These are phyloP conservation scores for Dinothrombium tinctorium DNA, from an alignment of 1,140 invertebrate genomes.

Conservation along the genomic window DNA sequence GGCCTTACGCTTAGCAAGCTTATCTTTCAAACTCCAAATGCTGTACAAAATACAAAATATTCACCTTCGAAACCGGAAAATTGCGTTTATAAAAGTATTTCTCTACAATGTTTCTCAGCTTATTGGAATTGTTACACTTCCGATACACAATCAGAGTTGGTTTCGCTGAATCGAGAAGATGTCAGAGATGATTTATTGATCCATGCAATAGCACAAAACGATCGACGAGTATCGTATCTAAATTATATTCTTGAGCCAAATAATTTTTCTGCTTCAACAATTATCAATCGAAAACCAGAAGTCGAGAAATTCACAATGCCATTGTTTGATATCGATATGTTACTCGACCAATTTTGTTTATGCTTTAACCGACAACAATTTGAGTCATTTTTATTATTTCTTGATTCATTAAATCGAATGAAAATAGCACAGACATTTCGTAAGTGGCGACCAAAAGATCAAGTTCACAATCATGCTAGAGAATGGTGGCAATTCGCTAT, in stretches of 20 bases:
- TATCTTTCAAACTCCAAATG: background rate
- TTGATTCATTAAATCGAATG: slow-evolving; percentile 66
- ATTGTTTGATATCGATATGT: slow-evolving; percentile 58
- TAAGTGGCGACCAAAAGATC: slow-evolving; percentile 56
- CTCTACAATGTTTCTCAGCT: slow-evolving; percentile 55
- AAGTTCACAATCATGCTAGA: slow-evolving; percentile 43
- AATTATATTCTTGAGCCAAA: slow-evolving; percentile 54
- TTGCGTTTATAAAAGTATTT: slow-evolving; percentile 47
- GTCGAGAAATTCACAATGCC: slow-evolving; percentile 57
- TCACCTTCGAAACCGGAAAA: slow-evolving; percentile 17
- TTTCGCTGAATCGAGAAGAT: background rate
- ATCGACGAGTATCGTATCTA: background rate
- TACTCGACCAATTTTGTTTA: slow-evolving; percentile 62
- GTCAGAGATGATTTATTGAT: background rate
- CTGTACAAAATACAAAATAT: background rate
- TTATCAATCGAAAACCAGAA: slow-evolving; percentile 81
- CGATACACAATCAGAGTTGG: slow-evolving; percentile 17
- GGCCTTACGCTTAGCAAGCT: slow-evolving; percentile 1
- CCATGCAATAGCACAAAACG: slow-evolving; percentile 4
- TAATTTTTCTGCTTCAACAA: slow-evolving; percentile 57
- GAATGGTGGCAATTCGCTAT: slow-evolving; percentile 89
- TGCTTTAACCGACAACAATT: slow-evolving; percentile 25
- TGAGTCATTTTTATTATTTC: slow-evolving; percentile 38
- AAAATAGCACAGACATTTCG: slow-evolving; percentile 41
- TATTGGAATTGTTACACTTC: slow-evolving; percentile 87